Evolutionary conservation across 1,140 invertebrate species (phyloP).

Genomic region (Plectrocnemia conspersa): DNA sequence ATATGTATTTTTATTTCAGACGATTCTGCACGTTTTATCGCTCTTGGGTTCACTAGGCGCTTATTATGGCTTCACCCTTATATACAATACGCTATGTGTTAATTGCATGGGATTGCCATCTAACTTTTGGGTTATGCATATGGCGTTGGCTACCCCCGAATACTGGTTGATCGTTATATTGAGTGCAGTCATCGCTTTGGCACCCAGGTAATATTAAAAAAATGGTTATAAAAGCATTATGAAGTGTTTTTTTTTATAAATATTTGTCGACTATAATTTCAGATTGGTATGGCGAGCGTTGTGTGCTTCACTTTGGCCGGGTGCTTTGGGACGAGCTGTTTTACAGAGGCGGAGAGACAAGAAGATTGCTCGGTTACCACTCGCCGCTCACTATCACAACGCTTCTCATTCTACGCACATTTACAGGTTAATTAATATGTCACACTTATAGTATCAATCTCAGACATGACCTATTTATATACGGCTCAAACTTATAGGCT

Average conservation of each 20-base stretch:
- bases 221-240: too few relatives aligned
- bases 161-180: constrained; percentile 80
- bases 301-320: constrained; percentile 44
- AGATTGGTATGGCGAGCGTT: constrained; percentile 44
- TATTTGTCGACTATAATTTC: constrained; percentile 11
- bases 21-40: constrained; percentile 75
- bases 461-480: too few relatives aligned
- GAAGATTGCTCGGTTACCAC: constrained; percentile 39
- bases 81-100: constrained; percentile 77
- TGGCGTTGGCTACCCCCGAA: constrained; percentile 64
- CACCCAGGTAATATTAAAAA: constrained; percentile 90
- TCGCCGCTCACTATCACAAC: constrained; percentile 49
- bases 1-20: constrained; percentile 60
- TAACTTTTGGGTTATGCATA: constrained; percentile 83
- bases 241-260: not conserved
- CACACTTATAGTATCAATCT: too few relatives aligned
- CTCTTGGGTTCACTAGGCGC: constrained; percentile 71
- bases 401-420: constrained; percentile 46
- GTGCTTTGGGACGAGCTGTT: constrained; percentile 44
- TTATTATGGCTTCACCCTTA: constrained; percentile 80
- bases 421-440: constrained; percentile 44
- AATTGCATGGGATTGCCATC: constrained; percentile 75
- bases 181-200: constrained; percentile 69
- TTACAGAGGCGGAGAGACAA: constrained; percentile 40
- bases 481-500: too few relatives aligned